Evolutionary conservation across 2,113 vertebrate genomes (phyloP).

Genomic region (Prolemur simus): DNA sequence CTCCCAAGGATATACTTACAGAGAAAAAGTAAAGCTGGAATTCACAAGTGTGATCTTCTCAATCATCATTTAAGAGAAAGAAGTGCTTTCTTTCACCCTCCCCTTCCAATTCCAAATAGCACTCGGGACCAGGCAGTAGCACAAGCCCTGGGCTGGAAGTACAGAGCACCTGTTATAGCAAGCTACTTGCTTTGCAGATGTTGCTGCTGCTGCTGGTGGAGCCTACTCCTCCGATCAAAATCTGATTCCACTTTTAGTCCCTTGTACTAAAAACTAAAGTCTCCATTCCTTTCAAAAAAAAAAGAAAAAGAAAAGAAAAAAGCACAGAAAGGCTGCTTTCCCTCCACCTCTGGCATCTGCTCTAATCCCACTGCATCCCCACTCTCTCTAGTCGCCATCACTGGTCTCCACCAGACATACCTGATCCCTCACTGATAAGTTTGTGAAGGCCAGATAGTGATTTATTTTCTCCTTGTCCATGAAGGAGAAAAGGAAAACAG

Average conservation of each 20-base stretch:
- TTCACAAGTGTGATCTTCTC: background rate
- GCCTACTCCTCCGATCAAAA: background rate
- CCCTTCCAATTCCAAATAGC: background rate
- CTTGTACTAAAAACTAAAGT: background rate
- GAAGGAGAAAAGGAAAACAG: background rate
- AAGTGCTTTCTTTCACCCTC: background rate
- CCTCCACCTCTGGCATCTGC: background rate
- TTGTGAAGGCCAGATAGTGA: background rate
- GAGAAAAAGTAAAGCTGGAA: background rate
- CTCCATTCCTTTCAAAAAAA: background rate
- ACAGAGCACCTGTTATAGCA: accelerated
- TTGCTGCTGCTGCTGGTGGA: background rate
- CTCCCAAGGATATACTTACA: background rate
- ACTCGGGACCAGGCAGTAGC: background rate
- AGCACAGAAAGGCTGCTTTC: background rate
- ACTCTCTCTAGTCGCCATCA: background rate
- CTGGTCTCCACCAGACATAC: accelerated
- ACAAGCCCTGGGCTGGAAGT: background rate
- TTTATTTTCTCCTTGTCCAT: background rate
- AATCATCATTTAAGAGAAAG: background rate
- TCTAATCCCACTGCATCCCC: too few relatives aligned
- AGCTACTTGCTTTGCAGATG: background rate
- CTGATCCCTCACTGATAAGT: background rate
- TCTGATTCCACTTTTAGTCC: background rate
- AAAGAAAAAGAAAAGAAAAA: background rate